These are phyloP conservation scores for Paramacrobiotus metropolitanus DNA, from an alignment of 1,140 invertebrate genomes.

Conservation along the genomic window DNA sequence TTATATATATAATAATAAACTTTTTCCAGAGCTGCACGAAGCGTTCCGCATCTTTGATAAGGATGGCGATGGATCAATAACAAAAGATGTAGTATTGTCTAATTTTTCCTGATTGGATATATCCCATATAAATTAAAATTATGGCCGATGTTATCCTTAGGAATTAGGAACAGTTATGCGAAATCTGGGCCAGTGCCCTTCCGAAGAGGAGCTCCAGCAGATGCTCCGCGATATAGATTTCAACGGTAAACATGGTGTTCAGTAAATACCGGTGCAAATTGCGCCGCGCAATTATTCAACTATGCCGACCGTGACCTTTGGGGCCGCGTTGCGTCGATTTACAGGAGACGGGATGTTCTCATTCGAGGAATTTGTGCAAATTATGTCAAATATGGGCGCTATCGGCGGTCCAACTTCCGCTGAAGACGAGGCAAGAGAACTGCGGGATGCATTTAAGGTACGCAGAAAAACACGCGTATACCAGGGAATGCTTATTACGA, in stretches of 20 bases:
- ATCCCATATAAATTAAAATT: too few species aligned
- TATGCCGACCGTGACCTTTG: too few species aligned
- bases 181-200: slow-evolving; percentile 53
- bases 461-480: slow-evolving; percentile 10
- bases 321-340: too few species aligned
- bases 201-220: slow-evolving; percentile 51
- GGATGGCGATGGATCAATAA: slow-evolving; percentile 62
- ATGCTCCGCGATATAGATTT: slow-evolving; percentile 75
- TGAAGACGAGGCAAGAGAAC: slow-evolving; percentile 50
- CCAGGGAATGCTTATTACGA: too few species aligned
- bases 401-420: slow-evolving; percentile 23
- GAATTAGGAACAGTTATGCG: slow-evolving; percentile 59
- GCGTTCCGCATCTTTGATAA: slow-evolving; percentile 69
- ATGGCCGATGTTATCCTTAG: too few species aligned
- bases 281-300: too few species aligned
- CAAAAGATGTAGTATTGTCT: too few species aligned
- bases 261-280: too few species aligned
- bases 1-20: too few species aligned
- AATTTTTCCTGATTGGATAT: too few species aligned
- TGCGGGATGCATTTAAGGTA: slow-evolving; percentile 61
- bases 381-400: slow-evolving; percentile 53
- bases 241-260: too few species aligned
- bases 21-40: slow-evolving; percentile 50
- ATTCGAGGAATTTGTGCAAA: slow-evolving; percentile 75
- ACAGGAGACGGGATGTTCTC: slow-evolving; percentile 61